phyloP scores from a whole-genome alignment of 2,888 invertebrate species.

The Lottia scabra region DNA sequence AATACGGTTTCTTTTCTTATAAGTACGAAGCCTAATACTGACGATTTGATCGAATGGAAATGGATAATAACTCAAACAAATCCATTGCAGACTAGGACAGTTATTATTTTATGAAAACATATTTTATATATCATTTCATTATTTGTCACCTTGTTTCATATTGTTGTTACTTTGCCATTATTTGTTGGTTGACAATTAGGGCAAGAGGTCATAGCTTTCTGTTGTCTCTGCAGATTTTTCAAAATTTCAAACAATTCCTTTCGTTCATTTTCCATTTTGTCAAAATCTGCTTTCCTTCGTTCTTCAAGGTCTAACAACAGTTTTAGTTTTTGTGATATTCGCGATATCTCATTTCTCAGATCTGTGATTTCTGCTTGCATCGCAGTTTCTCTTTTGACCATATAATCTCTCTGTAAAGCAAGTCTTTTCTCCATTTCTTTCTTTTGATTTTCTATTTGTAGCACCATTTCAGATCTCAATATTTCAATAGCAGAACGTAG shows the following conservation, averaged over 20 bases:
- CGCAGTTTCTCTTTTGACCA: conserved; percentile 55
- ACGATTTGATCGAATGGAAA: too few species aligned
- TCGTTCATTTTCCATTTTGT: conserved; percentile 48
- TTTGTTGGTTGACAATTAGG: neutral
- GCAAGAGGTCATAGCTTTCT: neutral
- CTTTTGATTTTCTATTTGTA: conserved; percentile 54
- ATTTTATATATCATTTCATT: too few species aligned
- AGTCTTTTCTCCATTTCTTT: conserved; percentile 56
- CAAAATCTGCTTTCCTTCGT: conserved; percentile 46
- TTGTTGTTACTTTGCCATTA: neutral
- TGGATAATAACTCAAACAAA: too few species aligned
- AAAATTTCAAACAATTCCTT: conserved; percentile 47
- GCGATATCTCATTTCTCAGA: conserved; percentile 46
- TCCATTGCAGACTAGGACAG: too few species aligned
- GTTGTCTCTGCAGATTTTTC: conserved; percentile 20
- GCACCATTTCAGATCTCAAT: conserved; percentile 53
- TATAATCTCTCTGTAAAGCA: conserved; percentile 58
- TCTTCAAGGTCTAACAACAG: conserved; percentile 49
- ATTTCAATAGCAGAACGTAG: conserved; percentile 50
- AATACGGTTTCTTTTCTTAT: too few species aligned
- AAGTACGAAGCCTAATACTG: too few species aligned
- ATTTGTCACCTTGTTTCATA: neutral
- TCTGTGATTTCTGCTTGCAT: conserved; percentile 52
- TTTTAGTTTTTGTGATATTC: conserved; percentile 41
- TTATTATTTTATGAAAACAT: too few species aligned